phyloP scores from a whole-genome alignment of 2,888 invertebrate species.

The Rhagonycha lutea region DNA sequence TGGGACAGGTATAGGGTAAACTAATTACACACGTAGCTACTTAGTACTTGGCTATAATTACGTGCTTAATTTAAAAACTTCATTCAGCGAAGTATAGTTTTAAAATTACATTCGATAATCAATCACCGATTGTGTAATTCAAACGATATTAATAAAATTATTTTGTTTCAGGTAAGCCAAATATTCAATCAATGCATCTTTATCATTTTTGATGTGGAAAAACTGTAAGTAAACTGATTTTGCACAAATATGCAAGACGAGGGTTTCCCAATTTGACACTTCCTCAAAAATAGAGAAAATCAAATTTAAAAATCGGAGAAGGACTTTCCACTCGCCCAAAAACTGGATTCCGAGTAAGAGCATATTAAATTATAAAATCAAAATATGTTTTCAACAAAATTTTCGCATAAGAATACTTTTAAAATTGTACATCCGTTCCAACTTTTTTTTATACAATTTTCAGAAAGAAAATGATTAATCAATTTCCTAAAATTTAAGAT shows the following conservation, averaged over 20 bases:
- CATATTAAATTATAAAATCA: background rate
- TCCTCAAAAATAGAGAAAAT: background rate
- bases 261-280: background rate
- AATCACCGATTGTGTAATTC: background rate
- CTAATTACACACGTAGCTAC: conserved; percentile 13
- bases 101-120: background rate
- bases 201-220: background rate
- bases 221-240: background rate
- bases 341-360: background rate
- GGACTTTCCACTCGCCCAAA: no score
- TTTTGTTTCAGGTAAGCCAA: background rate
- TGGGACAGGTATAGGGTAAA: conserved; percentile 14
- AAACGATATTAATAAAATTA: background rate
- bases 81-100: background rate
- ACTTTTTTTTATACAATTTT: background rate
- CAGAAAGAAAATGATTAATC: background rate
- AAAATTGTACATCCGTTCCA: background rate
- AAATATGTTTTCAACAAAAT: background rate
- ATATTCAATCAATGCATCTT: background rate
- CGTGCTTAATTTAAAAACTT: background rate
- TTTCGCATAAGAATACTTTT: background rate
- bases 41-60: background rate
- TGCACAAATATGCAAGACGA: background rate
- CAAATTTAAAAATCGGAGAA: background rate
- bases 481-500: background rate